Evolutionary conservation across 2,113 vertebrate species (phyloP).

Genomic region (Cottus gobio): DNA sequence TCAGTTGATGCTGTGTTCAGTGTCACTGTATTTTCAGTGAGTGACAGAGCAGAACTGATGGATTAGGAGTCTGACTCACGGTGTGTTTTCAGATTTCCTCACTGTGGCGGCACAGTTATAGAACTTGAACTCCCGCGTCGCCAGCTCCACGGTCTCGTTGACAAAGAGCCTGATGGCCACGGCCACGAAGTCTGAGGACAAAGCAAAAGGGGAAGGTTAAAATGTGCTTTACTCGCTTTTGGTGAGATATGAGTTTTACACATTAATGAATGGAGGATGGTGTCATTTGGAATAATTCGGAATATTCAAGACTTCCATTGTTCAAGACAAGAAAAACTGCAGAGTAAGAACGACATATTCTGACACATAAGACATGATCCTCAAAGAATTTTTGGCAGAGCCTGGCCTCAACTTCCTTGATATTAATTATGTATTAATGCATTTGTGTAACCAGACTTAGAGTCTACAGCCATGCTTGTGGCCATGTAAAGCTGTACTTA

Average conservation of each 20-base stretch:
- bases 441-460: neutral
- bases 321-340: neutral
- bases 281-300: neutral
- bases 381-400: neutral
- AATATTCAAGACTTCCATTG: neutral
- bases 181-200: conserved; percentile 87
- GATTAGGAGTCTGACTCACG: conserved; percentile 86
- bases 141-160: conserved; percentile 83
- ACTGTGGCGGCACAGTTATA: conserved; percentile 88
- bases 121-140: conserved; percentile 89
- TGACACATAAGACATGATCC: neutral
- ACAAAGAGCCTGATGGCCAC: conserved; percentile 84
- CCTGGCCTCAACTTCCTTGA: neutral
- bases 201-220: conserved; percentile 4
- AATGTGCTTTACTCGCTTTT: neutral
- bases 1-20: conserved; percentile 64
- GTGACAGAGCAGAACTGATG: conserved; percentile 70
- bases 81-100: conserved; percentile 84
- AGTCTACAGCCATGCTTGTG: neutral
- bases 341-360: neutral
- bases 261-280: neutral
- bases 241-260: neutral
- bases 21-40: conserved; percentile 60
- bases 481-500: neutral
- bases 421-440: neutral